Evolutionary conservation across 2,888 invertebrate species (phyloP), one percentile per base, ranked within the genome.

Genomic region (Serripes groenlandicus): DNA sequence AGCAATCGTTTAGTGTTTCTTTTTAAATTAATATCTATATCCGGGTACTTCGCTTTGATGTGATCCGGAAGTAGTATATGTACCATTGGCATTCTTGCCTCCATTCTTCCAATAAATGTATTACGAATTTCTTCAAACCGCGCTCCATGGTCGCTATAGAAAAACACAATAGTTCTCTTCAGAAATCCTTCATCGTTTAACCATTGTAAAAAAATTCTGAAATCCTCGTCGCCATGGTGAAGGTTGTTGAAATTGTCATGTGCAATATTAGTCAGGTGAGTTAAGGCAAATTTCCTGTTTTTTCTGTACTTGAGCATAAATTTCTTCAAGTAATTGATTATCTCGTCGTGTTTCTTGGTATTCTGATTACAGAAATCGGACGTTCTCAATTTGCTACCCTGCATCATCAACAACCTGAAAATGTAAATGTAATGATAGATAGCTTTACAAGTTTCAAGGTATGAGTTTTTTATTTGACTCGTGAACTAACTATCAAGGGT

Each of bases 121-220:
- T n/a, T n/a, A n/a, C n/a, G n/a, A n/a, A n/a, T 97, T 3, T 96
- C 96, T 1, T 98, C 98, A 97, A 97, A 98, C 79, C 98, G 95
- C 77, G 98, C 96, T 0, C 98, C 98, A 92, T 98, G 98, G 93
- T 98, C 98, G 94, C 98, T 98, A 95, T 98, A 93, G 66, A 91
- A 91, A 11, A 93, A 64, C 0, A 93, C 54, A 1, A 92, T 77
- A 0, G 92, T 90, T 78, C 92, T 92, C 9, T 91, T 82, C 0
- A 93, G 82, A 34, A 85, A 83, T 7, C 92, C 91, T n/a, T 85
- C 82, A 0, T 81, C 72, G 70, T 96, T 94, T 69, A 91, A 71
- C 74, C 95, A 93, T 81, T 94, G 93, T 73, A 98, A 94, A 91
- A 97, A 96, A 0, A 94, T 90, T 86, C 95, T 93, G 90, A 97